Conservation (phyloP, 2,888 invertebrate species). For the Zelleria hepariella region DNA sequence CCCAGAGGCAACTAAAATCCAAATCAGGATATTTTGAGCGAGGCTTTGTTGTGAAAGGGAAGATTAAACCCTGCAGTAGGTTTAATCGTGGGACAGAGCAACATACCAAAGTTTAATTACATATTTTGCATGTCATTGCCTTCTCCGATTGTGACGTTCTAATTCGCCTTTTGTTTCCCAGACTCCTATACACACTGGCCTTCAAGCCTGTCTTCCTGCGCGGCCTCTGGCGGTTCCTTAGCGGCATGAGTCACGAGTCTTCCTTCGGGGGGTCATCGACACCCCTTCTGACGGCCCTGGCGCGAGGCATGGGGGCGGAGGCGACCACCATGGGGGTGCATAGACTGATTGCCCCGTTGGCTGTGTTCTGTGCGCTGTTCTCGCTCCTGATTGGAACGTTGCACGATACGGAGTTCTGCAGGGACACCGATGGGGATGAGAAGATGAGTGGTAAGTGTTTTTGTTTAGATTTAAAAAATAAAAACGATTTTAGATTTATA, state of each 20-base stretch:
- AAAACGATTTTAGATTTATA: too few species aligned
- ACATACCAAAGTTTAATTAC: neutral
- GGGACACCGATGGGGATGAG: constrained; percentile 59
- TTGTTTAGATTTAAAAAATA: too few species aligned
- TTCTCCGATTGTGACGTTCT: too few species aligned
- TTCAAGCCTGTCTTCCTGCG: constrained; percentile 84
- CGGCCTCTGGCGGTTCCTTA: constrained; percentile 79
- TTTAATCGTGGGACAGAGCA: too few species aligned
- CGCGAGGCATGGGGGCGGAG: constrained; percentile 75
- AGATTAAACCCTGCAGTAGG: too few species aligned
- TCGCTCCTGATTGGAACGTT: constrained; percentile 84
- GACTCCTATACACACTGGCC: constrained; percentile 83
- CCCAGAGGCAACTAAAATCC: too few species aligned
- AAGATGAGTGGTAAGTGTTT: constrained; percentile 37
- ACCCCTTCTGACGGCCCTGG: constrained; percentile 75
- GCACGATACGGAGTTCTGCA: constrained; percentile 86
- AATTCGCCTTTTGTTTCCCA: constrained; percentile 34
- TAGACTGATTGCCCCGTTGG: constrained; percentile 81
- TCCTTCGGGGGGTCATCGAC: constrained; percentile 62
- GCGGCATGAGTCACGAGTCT: constrained; percentile 48
- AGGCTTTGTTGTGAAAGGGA: too few species aligned
- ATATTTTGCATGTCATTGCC: neutral
- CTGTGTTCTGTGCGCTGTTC: constrained; percentile 88
- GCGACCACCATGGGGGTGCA: constrained; percentile 73
- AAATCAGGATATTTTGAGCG: too few species aligned